Percentiles rank a stretch among this genome's conserved stretches.
Conservation (phyloP, 1,140 invertebrate species). For the Sminthurides bifidus region DNA sequence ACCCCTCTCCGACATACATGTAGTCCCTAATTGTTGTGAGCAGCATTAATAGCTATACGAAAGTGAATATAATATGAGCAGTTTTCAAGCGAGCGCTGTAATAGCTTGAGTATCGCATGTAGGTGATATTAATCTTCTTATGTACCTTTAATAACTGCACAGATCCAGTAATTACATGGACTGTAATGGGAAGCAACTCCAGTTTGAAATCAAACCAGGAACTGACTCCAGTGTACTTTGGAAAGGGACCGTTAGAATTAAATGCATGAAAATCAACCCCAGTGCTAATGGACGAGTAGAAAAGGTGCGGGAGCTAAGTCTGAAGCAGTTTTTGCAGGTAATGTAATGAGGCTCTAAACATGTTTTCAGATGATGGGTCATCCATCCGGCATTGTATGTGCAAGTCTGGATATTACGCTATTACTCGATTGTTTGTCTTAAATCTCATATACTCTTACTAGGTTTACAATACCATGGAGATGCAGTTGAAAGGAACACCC, state of each 20-base stretch:
- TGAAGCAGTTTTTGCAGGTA: slow-evolving; percentile 48
- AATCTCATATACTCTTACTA: background rate
- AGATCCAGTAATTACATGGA: slow-evolving; percentile 49
- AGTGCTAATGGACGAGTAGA: slow-evolving; percentile 41
- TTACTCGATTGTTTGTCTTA: background rate
- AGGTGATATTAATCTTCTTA: too few species aligned
- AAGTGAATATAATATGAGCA: too few species aligned
- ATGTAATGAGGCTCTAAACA: background rate
- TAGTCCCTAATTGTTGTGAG: too few species aligned
- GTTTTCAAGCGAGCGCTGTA: too few species aligned
- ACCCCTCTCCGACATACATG: too few species aligned
- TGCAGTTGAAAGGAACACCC: slow-evolving; percentile 21
- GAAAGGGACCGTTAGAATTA: slow-evolving; percentile 54
- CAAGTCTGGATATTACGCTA: background rate
- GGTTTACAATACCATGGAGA: slow-evolving; percentile 12
- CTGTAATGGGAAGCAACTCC: slow-evolving; percentile 47
- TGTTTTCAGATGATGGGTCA: background rate
- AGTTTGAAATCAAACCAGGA: slow-evolving; percentile 52
- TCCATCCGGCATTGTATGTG: too few species aligned
- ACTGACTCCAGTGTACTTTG: slow-evolving; percentile 52
- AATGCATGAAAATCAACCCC: slow-evolving; percentile 49
- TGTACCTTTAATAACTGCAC: background rate
- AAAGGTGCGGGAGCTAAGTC: slow-evolving; percentile 45
- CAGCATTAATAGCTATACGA: too few species aligned
- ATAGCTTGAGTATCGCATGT: too few species aligned